These are phyloP conservation scores for Phrynosoma blainvillii DNA, from an alignment of 2,113 vertebrate species.

Conservation along the genomic window DNA sequence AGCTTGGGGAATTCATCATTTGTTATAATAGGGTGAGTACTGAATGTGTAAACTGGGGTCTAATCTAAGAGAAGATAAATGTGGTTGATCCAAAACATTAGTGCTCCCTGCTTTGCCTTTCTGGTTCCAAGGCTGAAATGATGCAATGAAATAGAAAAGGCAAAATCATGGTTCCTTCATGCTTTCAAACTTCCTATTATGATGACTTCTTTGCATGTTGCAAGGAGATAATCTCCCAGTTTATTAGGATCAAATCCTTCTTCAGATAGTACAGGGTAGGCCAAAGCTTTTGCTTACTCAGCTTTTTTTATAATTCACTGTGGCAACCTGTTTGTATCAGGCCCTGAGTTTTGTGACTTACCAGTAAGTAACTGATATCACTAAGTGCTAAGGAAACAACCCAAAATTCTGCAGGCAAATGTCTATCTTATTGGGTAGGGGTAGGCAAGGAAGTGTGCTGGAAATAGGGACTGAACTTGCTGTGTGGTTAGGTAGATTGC, in stretches of 20 bases:
- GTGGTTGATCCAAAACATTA: not conserved
- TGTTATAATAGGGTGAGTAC: constrained; percentile 87
- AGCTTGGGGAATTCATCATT: constrained; percentile 89
- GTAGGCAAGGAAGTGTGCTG: not conserved
- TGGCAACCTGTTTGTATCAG: not conserved
- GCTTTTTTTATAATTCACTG: not conserved
- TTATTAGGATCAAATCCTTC: not conserved
- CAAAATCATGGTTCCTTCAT: not conserved
- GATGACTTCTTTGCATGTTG: not conserved
- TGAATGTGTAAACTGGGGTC: not conserved
- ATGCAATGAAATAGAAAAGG: not conserved
- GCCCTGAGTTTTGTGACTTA: not conserved
- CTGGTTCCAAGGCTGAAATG: not conserved
- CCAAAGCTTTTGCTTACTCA: not conserved
- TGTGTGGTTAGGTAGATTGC: not conserved
- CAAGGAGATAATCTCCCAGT: not conserved
- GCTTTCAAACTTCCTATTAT: not conserved
- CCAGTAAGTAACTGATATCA: not conserved
- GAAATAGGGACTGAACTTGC: not conserved
- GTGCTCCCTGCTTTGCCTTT: not conserved
- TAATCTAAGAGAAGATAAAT: not conserved
- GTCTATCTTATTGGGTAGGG: not conserved
- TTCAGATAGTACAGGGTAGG: not conserved
- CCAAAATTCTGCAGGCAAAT: not conserved
- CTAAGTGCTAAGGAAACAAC: not conserved